Base-by-base conservation (phyloP, 2,888 invertebrate genomes). In the Dilophus febrilis region DNA sequence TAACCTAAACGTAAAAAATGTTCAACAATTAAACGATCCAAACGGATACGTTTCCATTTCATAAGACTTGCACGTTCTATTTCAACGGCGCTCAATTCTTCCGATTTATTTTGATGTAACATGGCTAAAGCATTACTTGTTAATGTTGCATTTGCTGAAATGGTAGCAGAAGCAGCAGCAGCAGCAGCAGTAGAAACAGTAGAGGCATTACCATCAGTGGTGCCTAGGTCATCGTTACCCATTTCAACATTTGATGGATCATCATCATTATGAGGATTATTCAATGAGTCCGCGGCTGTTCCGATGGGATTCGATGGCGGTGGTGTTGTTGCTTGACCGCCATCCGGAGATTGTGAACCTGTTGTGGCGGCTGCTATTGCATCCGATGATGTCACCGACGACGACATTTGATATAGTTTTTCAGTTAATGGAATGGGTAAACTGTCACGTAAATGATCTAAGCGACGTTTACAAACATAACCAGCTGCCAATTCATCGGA, bases 21-120 rank as follows among this genome's bases (percentile, higher is more conserved):
- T 57, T 98, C 97, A 12, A 97, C 88, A 38, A 98, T 70, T 84
- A 98, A 88, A 39, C 98, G 74, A 63, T 97, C 94, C 40, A 97
- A 65, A 26, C 95, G 74, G 46, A 83, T 50, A 50, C 53, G 54
- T 46, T 58, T 62, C 63, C 58, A 61, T 46, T 58, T 59, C 45
- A 57, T 61, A 17, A 54, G 53, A 3, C 60, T 57, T 3, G 59
- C 60, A 22, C 55, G 54, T 49, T 55, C 56, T 28, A 56, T 51
- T 30, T 61, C 61, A 18, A 12, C 3, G n/a, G 18, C 32, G 10
- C 3, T 8, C 18, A 33, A 18, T 32, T 18, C 13, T 16, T 18
- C 8, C 8, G 8, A 6, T 22, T 22, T 22, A n/a, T n/a, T n/a
- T n/a, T n/a, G n/a, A n/a, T n/a, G n/a, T n/a, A n/a, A n/a, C n/a